Percentiles rank a stretch among this genome's conserved stretches.
Evolutionary conservation across 2,888 invertebrate genomes (phyloP).

Genomic region (Syritta pipiens): DNA sequence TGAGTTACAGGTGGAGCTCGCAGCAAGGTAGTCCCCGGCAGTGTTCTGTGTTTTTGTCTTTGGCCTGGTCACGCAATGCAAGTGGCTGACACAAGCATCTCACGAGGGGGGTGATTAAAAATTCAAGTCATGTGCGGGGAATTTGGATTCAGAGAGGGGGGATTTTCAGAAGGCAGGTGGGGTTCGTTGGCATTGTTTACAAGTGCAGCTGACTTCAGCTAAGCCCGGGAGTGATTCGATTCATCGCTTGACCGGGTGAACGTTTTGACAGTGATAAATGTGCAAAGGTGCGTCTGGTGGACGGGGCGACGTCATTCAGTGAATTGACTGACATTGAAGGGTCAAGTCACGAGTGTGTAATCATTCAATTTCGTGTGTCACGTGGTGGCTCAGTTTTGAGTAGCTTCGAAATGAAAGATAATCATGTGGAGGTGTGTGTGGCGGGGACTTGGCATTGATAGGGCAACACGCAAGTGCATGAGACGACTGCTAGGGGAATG

Average conservation of each 20-base stretch:
- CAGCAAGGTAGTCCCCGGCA: conserved; percentile 17
- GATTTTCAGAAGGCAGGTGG: conserved; percentile 15
- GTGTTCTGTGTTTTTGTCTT: conserved; percentile 4
- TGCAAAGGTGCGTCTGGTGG: conserved; percentile 36
- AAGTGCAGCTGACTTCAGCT: no score
- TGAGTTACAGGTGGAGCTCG: conserved; percentile 25
- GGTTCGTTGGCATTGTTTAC: no score
- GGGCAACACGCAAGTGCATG: no score
- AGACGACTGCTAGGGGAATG: no score
- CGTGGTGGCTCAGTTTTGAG: no score
- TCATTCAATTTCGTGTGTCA: not conserved
- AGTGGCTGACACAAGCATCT: conserved; percentile 6
- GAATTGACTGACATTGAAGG: conserved; percentile 41
- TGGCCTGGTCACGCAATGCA: conserved; percentile 35
- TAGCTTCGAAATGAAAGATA: no score
- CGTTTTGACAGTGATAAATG: conserved; percentile 35
- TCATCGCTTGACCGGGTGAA: not conserved
- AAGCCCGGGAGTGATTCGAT: no score
- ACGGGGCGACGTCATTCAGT: conserved; percentile 18
- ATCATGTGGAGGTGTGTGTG: not conserved
- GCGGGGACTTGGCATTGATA: no score
- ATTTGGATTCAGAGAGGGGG: conserved; percentile 3
- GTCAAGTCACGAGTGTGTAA: conserved; percentile 49
- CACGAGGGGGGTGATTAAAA: conserved; percentile 1
- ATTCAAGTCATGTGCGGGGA: conserved; percentile 19